A percentile compares a stretch with the other conserved stretches of the same genome.
These are phyloP conservation scores for Dermolepida albohirtum DNA, from an alignment of 2,888 invertebrate species.

Conservation along the genomic window DNA sequence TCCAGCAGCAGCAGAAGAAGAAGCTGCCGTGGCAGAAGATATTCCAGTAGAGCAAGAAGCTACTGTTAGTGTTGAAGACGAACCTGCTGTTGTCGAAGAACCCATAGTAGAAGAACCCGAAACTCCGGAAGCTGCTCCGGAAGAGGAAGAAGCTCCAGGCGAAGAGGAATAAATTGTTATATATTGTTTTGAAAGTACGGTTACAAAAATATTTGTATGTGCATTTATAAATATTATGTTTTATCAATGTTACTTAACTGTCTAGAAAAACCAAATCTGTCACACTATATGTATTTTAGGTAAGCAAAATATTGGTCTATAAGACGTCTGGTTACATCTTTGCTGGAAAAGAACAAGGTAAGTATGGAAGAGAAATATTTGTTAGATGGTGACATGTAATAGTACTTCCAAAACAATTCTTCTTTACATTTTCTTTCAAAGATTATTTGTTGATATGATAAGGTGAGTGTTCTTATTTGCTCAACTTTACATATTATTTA, in stretches of 20 bases:
- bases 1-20: slow-evolving; percentile 43
- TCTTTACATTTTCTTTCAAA: slow-evolving; percentile 22
- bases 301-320: no score
- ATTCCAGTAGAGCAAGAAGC: slow-evolving; percentile 56
- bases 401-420: slow-evolving; percentile 11
- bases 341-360: no score
- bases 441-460: slow-evolving; percentile 29
- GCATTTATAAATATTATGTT: no score
- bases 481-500: not conserved
- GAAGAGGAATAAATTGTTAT: slow-evolving; percentile 58
- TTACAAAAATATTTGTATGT: no score
- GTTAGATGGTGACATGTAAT: not conserved
- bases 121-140: slow-evolving; percentile 60
- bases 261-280: no score
- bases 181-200: no score
- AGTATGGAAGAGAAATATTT: not conserved
- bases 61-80: slow-evolving; percentile 45
- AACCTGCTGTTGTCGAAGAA: slow-evolving; percentile 63
- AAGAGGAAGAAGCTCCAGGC: slow-evolving; percentile 68
- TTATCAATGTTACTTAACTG: no score
- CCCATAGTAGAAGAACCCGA: slow-evolving; percentile 68
- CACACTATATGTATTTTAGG: no score
- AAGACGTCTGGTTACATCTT: no score
- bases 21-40: slow-evolving; percentile 53
- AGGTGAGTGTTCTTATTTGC: slow-evolving; percentile 30